These are phyloP conservation scores for Sylvia atricapilla DNA, from an alignment of 2,113 vertebrate species.

Conservation along the genomic window DNA sequence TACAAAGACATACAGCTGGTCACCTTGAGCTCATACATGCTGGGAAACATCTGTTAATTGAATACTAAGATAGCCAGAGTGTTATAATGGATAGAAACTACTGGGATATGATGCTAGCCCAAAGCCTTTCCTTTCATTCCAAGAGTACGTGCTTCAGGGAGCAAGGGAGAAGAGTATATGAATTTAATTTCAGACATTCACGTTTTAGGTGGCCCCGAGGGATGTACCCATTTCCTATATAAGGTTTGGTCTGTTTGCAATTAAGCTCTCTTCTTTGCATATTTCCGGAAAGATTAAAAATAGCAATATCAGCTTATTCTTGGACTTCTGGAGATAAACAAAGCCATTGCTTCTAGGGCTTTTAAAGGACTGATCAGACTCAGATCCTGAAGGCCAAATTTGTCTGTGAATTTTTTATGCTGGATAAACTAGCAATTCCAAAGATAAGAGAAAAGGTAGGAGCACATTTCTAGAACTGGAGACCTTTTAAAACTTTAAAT, in stretches of 20 bases:
- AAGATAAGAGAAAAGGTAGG: conserved; percentile 19
- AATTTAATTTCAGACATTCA: conserved; percentile 72
- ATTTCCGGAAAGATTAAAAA: conserved; percentile 80
- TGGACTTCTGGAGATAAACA: conserved; percentile 74
- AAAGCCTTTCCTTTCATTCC: conserved; percentile 43
- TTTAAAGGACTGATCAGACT: conserved; percentile 62
- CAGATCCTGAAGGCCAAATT: conserved; percentile 35
- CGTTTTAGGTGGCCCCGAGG: conserved; percentile 70
- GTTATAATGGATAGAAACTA: conserved; percentile 36
- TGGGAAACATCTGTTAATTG: conserved; percentile 51
- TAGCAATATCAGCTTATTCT: conserved; percentile 76
- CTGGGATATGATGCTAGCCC: conserved; percentile 24
- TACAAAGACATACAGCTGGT: neutral
- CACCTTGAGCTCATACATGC: conserved; percentile 14
- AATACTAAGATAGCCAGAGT: conserved; percentile 21
- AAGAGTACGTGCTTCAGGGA: conserved; percentile 51
- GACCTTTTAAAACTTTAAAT: neutral
- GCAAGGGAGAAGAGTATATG: conserved; percentile 29
- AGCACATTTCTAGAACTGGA: conserved; percentile 18
- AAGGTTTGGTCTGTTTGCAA: conserved; percentile 78
- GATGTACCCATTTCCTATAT: conserved; percentile 74
- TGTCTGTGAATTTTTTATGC: conserved; percentile 15
- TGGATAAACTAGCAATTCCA: conserved; percentile 31
- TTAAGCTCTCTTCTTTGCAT: conserved; percentile 76
- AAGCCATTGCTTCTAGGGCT: conserved; percentile 64